Base-by-base conservation (phyloP, 2,113 vertebrate species). In the Porphyrio hochstetteri region DNA sequence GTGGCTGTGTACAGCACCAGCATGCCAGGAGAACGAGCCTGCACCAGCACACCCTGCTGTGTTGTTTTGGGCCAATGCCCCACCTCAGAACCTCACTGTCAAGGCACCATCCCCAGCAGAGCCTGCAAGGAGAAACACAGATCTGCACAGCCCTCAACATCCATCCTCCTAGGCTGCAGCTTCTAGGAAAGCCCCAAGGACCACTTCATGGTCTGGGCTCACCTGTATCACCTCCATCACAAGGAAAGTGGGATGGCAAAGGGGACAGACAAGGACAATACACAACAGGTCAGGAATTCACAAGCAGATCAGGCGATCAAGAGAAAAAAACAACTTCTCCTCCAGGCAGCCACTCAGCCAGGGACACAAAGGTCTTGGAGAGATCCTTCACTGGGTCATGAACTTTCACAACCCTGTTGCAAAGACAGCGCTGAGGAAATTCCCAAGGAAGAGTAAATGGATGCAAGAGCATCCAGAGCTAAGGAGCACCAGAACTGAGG, bases 361-460 rank as follows among this genome's bases (percentile, higher is more conserved):
- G 74, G 21, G 53, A 82, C 94, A 84, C 74, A 91, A 56, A 95
- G 67, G 78, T 93, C 81, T 77, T 17, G n/a, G 65, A 93, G 50
- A 84, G 78, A 85, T 77, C 63, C 74, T 86, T 40, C 77, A 27
- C 0, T 59, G 60, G 92, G 91, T 93, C 91, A 25, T 2, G 72
- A 96, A 95, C 91, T 96, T 88, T 70, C 3, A 1, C 84, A 95
- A 79, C 25, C 69, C 74, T 11, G 0, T 4, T n/a, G 44, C 76
- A 88, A 70, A 93, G 86, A 89, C 88, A 50, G 93, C 2, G 0
- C 81, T 28, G 61, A 95, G 86, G 88, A 94, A 96, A 95, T 63
- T 93, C 92, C 94, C 82, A 18, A 88, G 83, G 60, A 95, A 67
- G 85, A 93, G 67, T 48, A 79, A 89, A 72, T 28, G 80, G 72